Evolutionary conservation across 1,140 invertebrate species (phyloP), one percentile per base, ranked within the genome.

Genomic region (Heliconius nattereri): DNA sequence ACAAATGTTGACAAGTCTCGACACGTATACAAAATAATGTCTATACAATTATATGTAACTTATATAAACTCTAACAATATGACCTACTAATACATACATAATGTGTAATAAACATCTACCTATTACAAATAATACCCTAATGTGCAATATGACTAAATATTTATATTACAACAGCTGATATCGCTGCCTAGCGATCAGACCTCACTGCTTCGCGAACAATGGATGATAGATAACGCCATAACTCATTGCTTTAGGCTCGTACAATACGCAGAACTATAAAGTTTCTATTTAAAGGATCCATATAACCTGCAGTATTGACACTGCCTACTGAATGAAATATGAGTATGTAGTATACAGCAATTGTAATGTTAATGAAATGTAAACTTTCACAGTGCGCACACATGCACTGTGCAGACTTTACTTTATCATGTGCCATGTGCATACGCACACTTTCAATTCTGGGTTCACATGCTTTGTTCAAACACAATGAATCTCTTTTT

Each of bases 401-500:
- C 45, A 26, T 60, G 76, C 71, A 40, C 76, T 16, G 71, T 49
- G 76, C 71, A 78, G 71, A 78, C 71, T 78, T 73, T 78, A 82
- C 75, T 86, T 85, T 85, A 81, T 86, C 84, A 85, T 82, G 84
- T 84, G 78, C 88, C 88, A 87, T n/a, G n/a, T n/a, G n/a, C n/a
- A n/a, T 85, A 88, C 86, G 86, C 89, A 92, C 87, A 89, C 91
- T 92, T 92, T 94, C 91, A 91, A 92, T 84, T 89, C 75, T 80
- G 78, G 54, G 83, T 92, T 94, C 92, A 89, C 92, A 94, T 87
- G 91, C 87, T 90, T 91, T 93, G 89, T 92, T 92, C 85, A 83
- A 89, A 88, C 81, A 92, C 90, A 93, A 92, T 93, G 87, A 91
- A 66, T 16, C 26, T 91, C 90, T 92, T 92, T 92, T 92, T 93